phyloP scores from a whole-genome alignment of 2,888 invertebrate genomes.

The Crematogaster levior region DNA sequence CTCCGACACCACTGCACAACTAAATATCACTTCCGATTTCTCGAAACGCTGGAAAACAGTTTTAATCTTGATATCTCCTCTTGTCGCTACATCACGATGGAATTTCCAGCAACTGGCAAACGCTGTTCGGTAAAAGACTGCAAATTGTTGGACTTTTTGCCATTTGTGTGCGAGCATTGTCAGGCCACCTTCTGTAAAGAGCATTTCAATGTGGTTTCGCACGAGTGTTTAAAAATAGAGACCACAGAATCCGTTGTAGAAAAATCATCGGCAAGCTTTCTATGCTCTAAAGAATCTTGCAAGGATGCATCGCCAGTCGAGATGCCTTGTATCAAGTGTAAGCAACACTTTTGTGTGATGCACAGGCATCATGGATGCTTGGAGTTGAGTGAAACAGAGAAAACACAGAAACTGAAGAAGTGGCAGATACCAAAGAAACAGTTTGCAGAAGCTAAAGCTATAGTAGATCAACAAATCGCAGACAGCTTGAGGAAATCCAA shows the following conservation, averaged over 20 bases:
- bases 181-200: conserved; percentile 89
- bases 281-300: conserved; percentile 88
- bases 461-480: conserved; percentile 88
- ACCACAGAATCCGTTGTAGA: conserved; percentile 75
- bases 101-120: conserved; percentile 91
- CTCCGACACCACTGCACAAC: conserved; percentile 83
- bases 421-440: conserved; percentile 88
- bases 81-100: conserved; percentile 87
- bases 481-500: conserved; percentile 89
- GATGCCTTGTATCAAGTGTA: conserved; percentile 89
- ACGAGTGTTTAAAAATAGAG: conserved; percentile 86
- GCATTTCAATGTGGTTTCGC: conserved; percentile 88
- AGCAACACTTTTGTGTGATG: conserved; percentile 90
- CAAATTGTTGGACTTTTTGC: conserved; percentile 91
- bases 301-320: conserved; percentile 88
- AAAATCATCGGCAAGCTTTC: conserved; percentile 80
- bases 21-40: conserved; percentile 53
- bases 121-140: conserved; percentile 89
- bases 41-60: background rate
- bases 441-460: conserved; percentile 88
- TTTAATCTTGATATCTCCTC: background rate
- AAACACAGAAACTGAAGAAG: conserved; percentile 87
- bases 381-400: conserved; percentile 87
- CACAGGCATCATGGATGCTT: conserved; percentile 89
- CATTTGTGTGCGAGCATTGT: conserved; percentile 89